Conservation (phyloP, 1,140 invertebrate genomes). For the Formica selysi region DNA sequence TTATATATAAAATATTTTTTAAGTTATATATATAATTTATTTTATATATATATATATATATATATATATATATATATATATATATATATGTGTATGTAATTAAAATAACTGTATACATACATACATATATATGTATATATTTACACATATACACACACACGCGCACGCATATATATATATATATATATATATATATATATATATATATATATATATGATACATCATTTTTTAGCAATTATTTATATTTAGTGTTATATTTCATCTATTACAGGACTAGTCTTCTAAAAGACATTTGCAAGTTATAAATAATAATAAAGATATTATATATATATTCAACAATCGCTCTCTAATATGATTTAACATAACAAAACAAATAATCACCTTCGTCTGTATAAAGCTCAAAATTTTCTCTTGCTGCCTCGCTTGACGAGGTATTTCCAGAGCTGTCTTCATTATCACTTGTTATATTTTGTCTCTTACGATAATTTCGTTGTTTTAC, state of each 20-base stretch:
- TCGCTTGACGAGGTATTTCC: constrained; percentile 6
- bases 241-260: background rate
- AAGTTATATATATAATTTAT: no score
- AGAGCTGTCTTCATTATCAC: constrained; percentile 37
- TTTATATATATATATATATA: no score
- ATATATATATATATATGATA: no score
- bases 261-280: background rate
- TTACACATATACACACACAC: no score
- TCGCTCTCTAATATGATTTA: background rate
- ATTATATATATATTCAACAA: no score
- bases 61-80: no score
- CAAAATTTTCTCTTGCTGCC: background rate
- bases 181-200: no score
- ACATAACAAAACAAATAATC: background rate
- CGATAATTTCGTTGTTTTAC: constrained; percentile 75
- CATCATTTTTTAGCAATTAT: background rate
- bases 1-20: no score
- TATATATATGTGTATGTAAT: no score
- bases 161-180: no score
- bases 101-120: no score
- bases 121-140: no score
- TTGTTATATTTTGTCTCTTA: constrained; percentile 31
- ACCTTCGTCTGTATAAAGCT: constrained; percentile 43
- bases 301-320: constrained; percentile 4
- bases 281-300: background rate